Conservation (phyloP, 2,113 vertebrate genomes). For the Illadopsis cleaveri region DNA sequence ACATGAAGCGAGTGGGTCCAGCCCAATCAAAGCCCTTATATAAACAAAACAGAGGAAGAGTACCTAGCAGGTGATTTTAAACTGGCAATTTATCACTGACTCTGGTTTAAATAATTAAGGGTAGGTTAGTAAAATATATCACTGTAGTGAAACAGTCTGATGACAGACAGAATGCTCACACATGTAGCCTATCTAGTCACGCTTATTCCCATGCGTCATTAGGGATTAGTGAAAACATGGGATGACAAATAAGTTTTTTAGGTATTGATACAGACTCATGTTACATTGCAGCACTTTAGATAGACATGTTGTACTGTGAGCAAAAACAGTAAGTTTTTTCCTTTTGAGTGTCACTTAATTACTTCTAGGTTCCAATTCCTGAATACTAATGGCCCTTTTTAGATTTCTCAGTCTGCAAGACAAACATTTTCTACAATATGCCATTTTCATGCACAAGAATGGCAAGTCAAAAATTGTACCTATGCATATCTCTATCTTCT, state of each 20-base stretch:
- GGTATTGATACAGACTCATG: neutral
- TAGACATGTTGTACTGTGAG: neutral
- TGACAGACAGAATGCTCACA: neutral
- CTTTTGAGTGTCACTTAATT: neutral
- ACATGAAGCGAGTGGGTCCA: conserved; percentile 73
- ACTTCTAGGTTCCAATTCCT: neutral
- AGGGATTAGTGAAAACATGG: neutral
- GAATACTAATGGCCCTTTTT: neutral
- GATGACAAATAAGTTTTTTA: neutral
- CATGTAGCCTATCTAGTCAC: neutral
- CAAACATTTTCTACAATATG: neutral
- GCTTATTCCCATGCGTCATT: neutral
- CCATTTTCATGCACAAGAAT: conserved; percentile 30
- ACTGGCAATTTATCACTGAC: neutral
- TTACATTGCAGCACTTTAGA: neutral
- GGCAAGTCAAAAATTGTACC: conserved; percentile 33
- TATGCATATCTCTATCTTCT: neutral
- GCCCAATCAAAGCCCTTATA: conserved; percentile 74
- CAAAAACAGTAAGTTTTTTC: neutral
- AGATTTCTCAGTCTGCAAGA: conserved; percentile 5
- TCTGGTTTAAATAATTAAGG: conserved; percentile 51
- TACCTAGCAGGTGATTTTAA: neutral
- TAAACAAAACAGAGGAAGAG: conserved; percentile 50
- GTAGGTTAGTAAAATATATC: neutral
- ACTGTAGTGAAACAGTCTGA: neutral